phyloP scores from a whole-genome alignment of 1,140 invertebrate genomes.

The Cepaea nemoralis region DNA sequence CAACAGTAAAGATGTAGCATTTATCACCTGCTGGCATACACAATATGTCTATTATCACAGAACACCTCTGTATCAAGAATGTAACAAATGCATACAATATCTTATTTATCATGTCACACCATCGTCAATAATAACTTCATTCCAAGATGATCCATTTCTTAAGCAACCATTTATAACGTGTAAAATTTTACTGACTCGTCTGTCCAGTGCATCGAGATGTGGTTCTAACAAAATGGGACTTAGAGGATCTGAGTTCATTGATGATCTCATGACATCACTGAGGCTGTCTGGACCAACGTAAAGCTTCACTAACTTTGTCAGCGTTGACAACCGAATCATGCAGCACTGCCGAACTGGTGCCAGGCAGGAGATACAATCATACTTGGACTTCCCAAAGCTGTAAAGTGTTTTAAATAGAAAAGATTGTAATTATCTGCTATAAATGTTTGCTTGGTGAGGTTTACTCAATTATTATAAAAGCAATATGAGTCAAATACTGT shows the following conservation, averaged over 20 bases:
- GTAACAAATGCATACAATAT: background rate
- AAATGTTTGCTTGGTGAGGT: no score
- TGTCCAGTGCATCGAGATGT: slow-evolving; percentile 88
- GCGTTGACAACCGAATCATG: slow-evolving; percentile 83
- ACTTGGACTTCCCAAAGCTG: slow-evolving; percentile 87
- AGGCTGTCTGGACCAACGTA: slow-evolving; percentile 86
- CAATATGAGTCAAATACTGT: no score
- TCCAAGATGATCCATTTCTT: slow-evolving; percentile 35
- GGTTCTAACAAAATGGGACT: slow-evolving; percentile 89
- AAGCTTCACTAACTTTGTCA: slow-evolving; percentile 81
- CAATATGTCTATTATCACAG: background rate
- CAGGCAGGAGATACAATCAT: slow-evolving; percentile 94
- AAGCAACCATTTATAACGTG: slow-evolving; percentile 55
- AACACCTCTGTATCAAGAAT: background rate
- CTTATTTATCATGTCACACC: slow-evolving; percentile 38
- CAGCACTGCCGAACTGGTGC: slow-evolving; percentile 94
- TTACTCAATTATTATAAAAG: no score
- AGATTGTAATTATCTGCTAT: no score
- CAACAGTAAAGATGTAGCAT: background rate
- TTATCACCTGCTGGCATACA: background rate
- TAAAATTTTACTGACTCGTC: slow-evolving; percentile 77
- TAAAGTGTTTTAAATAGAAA: no score
- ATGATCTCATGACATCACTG: slow-evolving; percentile 82
- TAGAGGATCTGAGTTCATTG: slow-evolving; percentile 85
- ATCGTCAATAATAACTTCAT: slow-evolving; percentile 58